Base-by-base conservation (phyloP, 2,888 invertebrate species). In the Flexamia atlantica region DNA sequence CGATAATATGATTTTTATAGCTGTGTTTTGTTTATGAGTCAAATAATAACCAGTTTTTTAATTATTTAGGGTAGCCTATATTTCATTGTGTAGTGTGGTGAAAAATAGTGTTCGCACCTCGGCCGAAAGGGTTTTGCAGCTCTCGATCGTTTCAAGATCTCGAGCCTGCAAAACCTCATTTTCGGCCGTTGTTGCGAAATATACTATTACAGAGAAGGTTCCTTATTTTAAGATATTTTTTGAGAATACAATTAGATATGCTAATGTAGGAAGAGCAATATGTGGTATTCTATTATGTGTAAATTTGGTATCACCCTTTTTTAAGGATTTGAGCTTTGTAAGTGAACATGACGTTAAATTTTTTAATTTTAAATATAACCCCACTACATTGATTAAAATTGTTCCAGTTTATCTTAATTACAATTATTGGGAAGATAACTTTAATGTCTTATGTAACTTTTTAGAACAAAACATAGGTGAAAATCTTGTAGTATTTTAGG, bases 341-440 rank as follows among this genome's bases (percentile, higher is more conserved):
- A 9, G 25, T 7, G 25, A 23, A 23, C 7, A 14, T 25, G 25
- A 64, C 25, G n/a, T 64, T 3, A 23, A 23, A 25, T 14, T 28
- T 25, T 4, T 64, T 46, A 79, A 50, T 5, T 42, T 7, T 36
- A 36, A 36, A 9, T 36, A 36, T 36, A 36, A 36, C 9, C 4
- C 4, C 5, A 9, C 23, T 20, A 14, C 14, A 46, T 10, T 28
- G 46, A 20, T 46, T 17, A 28, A n/a, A 46, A 50, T 46, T 23
- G 20, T 79, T 4, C 82, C 68, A 12, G 40, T 82, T 36, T 82
- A 82, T 23, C 64, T 82, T 17, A 64, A 40, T 3, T 64, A 25
- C 28, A 60, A 64, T 17, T 23, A 68, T n/a, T 82, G 82, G 64
- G 68, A 68, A 14, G 23, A 64, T 0, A 23, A 82, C n/a, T 82